Base-by-base conservation (phyloP, 2,113 vertebrate species). In the Dicerorhinus sumatrensis region DNA sequence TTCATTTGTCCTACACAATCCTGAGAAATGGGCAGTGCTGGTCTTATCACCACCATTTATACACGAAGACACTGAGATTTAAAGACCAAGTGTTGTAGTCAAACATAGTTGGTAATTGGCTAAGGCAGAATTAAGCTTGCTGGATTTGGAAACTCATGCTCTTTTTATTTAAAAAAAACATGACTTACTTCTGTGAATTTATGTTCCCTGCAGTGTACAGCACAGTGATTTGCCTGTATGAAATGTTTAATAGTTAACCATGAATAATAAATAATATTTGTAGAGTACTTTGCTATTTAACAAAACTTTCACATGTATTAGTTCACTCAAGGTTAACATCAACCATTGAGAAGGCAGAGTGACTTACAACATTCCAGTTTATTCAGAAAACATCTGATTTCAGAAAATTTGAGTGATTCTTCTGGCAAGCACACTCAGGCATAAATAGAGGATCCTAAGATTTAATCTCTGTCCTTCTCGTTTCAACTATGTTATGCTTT, bases 331-430 rank as follows among this genome's bases (percentile, higher is more conserved):
- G 63, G 4, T 72, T 80, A 39, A n/a, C 14, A 60, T 27, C 25
- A 33, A 65, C 13, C 31, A 25, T 86, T 20, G 63, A 80, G 29
- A 73, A 91, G 36, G 12, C 36, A 80, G 5, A 17, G 25, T 80
- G 51, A 58, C 29, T 84, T 76, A 62, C 33, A 88, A 36, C 9
- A 46, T 63, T 60, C 46, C 12, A 56, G 14, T 73, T 39, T 79
- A 63, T 58, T 46, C 25, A 92, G 46, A 87, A 76, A 65, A 65
- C 51, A 63, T 69, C 48, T 91, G 25, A 96, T 48, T 85, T 79
- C 79, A 93, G 79, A 84, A 88, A 69, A 42, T 63, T 72, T 56
- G 42, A n/a, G 8, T 90, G 36, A 84, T 89, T 84, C 25, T 89
- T 62, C n/a, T 96, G 33, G 51, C 16, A 77, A 84, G 27, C 13